These are phyloP conservation scores for Aplocera efformata DNA, from an alignment of 2,888 invertebrate genomes.

Conservation along the genomic window DNA sequence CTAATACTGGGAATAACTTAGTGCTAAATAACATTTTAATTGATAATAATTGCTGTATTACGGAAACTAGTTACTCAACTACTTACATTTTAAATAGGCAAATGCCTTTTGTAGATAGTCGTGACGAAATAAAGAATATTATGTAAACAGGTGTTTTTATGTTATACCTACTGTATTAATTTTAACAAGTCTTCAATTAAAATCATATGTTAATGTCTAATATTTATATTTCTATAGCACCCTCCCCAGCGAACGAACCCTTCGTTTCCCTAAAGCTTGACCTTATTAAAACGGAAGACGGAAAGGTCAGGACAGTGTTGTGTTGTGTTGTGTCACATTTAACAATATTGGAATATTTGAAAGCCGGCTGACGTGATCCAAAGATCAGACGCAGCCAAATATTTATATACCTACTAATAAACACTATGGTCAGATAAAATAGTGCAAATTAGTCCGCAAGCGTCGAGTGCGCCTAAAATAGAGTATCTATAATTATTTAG, in stretches of 20 bases:
- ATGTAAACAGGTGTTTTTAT: constrained; percentile 40
- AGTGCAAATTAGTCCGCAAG: constrained; percentile 51
- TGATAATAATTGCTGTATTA: constrained; percentile 20
- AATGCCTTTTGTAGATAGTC: constrained; percentile 36
- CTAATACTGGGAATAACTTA: constrained; percentile 27
- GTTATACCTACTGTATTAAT: too few relatives aligned
- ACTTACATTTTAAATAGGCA: constrained; percentile 29
- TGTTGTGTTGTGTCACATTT: too few relatives aligned
- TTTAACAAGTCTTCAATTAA: too few relatives aligned
- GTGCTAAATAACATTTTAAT: constrained; percentile 19
- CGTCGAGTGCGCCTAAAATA: constrained; percentile 62
- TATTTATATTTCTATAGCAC: too few relatives aligned
- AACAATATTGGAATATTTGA: neutral
- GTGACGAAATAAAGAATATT: constrained; percentile 42
- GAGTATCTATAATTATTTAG: constrained; percentile 72
- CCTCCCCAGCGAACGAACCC: too few relatives aligned
- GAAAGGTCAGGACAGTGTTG: too few relatives aligned
- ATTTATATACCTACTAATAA: constrained; percentile 14
- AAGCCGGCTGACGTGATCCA: constrained; percentile 4
- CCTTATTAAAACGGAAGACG: too few relatives aligned
- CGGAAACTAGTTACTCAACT: constrained; percentile 17
- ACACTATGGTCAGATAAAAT: constrained; percentile 44
- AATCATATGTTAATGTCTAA: neutral
- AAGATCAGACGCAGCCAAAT: constrained; percentile 3
- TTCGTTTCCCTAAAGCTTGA: too few relatives aligned